Evolutionary conservation across 2,888 invertebrate genomes (phyloP).

Genomic region (Luffia ferchaultella): DNA sequence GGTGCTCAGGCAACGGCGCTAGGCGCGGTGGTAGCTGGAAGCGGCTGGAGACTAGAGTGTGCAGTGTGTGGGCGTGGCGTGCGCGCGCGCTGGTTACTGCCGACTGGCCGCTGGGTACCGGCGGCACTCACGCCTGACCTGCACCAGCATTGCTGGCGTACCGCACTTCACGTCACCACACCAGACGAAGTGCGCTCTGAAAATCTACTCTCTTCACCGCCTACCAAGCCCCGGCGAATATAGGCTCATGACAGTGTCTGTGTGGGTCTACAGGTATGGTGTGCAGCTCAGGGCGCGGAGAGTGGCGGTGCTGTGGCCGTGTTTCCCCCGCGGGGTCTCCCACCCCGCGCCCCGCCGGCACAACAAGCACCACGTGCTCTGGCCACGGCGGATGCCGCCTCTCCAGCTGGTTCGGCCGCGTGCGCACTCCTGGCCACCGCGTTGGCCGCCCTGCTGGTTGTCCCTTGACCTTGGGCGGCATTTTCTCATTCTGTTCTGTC

Average conservation of each 20-base stretch:
- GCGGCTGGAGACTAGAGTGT: slow-evolving; percentile 51
- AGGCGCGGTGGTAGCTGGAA: slow-evolving; percentile 29
- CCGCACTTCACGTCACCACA: slow-evolving; percentile 36
- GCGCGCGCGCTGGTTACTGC: slow-evolving; percentile 31
- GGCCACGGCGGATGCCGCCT: slow-evolving; percentile 5
- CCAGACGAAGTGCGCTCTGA: slow-evolving; percentile 30
- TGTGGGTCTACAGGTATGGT: slow-evolving; percentile 35
- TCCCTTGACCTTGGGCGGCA: not conserved
- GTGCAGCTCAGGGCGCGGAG: slow-evolving; percentile 28
- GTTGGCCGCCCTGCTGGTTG: not conserved
- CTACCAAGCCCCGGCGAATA: no score
- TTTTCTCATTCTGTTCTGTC: not conserved
- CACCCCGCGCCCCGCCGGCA: slow-evolving; percentile 17
- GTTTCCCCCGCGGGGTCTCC: slow-evolving; percentile 29
- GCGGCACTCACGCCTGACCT: slow-evolving; percentile 34
- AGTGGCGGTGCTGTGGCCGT: slow-evolving; percentile 44
- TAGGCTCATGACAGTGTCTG: no score
- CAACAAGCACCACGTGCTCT: slow-evolving; percentile 18
- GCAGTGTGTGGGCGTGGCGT: slow-evolving; percentile 46
- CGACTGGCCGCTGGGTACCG: slow-evolving; percentile 16
- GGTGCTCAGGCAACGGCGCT: slow-evolving; percentile 45
- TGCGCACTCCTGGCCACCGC: not conserved
- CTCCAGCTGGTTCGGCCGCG: slow-evolving; percentile 6
- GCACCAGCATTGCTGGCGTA: slow-evolving; percentile 48
- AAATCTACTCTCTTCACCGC: not conserved